Evolutionary conservation across 2,113 vertebrate genomes (phyloP), one percentile per base, ranked within the genome.

Genomic region (Pongo abelii): DNA sequence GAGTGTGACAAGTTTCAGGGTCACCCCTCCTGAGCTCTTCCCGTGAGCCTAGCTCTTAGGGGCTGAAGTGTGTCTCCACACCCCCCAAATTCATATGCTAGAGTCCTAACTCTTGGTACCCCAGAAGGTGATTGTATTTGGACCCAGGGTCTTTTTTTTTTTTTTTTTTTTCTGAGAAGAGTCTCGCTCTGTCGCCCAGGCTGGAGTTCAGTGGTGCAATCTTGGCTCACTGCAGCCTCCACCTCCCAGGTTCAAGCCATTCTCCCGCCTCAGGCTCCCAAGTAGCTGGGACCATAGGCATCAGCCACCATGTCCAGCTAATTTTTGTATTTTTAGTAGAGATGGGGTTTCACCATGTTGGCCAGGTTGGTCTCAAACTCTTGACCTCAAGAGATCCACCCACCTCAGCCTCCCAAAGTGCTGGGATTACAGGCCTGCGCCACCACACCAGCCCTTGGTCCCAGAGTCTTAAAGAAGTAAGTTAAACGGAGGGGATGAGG

Each of bases 1-100:
- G 8, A 38, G 22, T 50, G 12, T 38, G 9, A 27, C 13, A 22
- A 20, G 61, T 57, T 30, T 32, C 7, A 70, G 35, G 48, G 46
- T n/a, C 40, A 5, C 8, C 46, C 23, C 9, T 48, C 85, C 83
- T 23, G 14, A 70, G 67, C 70, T 13, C 61, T 12, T 18, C 30
- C 74, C 13, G 0, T 0, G 25, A 46, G 32, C 18, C 70, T 8
- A 40, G 75, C 48, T 80, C 17, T 10, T 1, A 11, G 23, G 23
- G 35, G 18, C 72, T 72, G 61, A 38, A 1, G 2, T 8, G 14
- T 35, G 30, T 25, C 40, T 27, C 30, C 61, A 64, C 61, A 64
- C 8, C 16, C n/a, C 48, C 30, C 43, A 12, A 13, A 67, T 25
- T 27, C 16, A 1, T 1, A 4, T 2, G 5, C 1, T 27, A 30